Percentiles rank a stretch among this genome's conserved stretches.
Conservation (phyloP, 1,140 invertebrate genomes). For the Zaprionus taronus region DNA sequence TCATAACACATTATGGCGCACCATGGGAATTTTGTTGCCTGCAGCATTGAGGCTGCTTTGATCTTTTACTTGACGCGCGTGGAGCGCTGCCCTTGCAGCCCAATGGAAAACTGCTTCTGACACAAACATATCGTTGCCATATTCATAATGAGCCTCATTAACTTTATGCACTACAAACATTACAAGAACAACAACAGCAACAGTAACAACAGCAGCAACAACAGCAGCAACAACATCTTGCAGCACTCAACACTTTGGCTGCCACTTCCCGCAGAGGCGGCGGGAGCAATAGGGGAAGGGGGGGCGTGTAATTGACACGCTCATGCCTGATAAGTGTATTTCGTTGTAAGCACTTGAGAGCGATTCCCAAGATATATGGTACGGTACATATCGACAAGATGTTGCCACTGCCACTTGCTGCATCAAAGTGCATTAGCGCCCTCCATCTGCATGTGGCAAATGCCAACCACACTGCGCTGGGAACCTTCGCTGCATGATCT, state of each 20-base stretch:
- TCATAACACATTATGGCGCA: slow-evolving; percentile 74
- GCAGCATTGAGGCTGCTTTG: slow-evolving; percentile 52
- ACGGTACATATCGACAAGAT: slow-evolving; percentile 28
- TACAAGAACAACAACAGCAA: slow-evolving; percentile 23
- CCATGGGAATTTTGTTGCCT: slow-evolving; percentile 42
- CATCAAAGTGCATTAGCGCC: slow-evolving; percentile 23
- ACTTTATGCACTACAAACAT: slow-evolving; percentile 62
- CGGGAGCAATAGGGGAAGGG: not conserved
- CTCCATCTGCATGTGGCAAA: not conserved
- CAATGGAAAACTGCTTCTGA: slow-evolving; percentile 56
- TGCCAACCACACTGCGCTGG: slow-evolving; percentile 9
- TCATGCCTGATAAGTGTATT: slow-evolving; percentile 78
- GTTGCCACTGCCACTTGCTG: slow-evolving; percentile 28
- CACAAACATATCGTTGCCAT: slow-evolving; percentile 78
- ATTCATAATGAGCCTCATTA: slow-evolving; percentile 82
- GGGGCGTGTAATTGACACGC: slow-evolving; percentile 70
- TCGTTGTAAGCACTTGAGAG: slow-evolving; percentile 74
- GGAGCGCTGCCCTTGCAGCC: slow-evolving; percentile 53
- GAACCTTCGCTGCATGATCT: not conserved
- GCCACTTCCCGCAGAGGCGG: slow-evolving; percentile 17
- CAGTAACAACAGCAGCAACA: not conserved
- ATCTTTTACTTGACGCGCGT: slow-evolving; percentile 59
- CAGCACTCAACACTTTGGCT: slow-evolving; percentile 64
- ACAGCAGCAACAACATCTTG: not conserved
- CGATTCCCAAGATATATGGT: slow-evolving; percentile 12